Conservation (phyloP, 2,888 invertebrate species). For the Pollenia angustigena region DNA sequence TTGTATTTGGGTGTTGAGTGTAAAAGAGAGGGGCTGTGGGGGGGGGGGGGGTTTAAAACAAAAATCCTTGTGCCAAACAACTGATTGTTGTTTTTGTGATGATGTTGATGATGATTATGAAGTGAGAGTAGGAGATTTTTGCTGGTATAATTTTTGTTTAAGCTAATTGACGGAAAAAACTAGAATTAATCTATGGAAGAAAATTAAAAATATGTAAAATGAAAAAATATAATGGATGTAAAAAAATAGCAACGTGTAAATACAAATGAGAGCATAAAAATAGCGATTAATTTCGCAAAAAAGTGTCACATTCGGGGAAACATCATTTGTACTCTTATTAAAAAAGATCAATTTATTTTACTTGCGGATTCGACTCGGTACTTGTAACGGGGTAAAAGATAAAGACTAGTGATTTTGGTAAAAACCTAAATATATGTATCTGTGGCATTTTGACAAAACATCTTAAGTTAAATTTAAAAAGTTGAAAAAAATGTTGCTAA, state of each 20-base stretch:
- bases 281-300: background rate
- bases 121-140: conserved; percentile 41
- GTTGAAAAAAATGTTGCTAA: too few species aligned
- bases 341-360: too few species aligned
- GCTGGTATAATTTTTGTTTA: background rate
- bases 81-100: conserved; percentile 25
- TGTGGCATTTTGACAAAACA: too few species aligned
- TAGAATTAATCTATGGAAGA: conserved; percentile 44
- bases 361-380: too few species aligned
- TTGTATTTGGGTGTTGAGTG: background rate
- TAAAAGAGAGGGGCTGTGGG: conserved; percentile 40
- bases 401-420: too few species aligned
- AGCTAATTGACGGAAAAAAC: conserved; percentile 36
- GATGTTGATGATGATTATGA: conserved; percentile 29
- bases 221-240: conserved; percentile 15
- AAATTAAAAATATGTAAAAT: conserved; percentile 32
- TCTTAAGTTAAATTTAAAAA: too few species aligned
- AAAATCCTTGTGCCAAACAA: conserved; percentile 47
- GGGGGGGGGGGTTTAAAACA: conserved; percentile 4
- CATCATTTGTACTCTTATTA: too few species aligned
- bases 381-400: too few species aligned
- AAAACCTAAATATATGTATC: too few species aligned
- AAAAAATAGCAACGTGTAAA: conserved; percentile 25
- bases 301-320: background rate
- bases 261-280: conserved; percentile 44